These are phyloP conservation scores for Octopus sinensis DNA, from an alignment of 1,140 invertebrate species.

Conservation along the genomic window DNA sequence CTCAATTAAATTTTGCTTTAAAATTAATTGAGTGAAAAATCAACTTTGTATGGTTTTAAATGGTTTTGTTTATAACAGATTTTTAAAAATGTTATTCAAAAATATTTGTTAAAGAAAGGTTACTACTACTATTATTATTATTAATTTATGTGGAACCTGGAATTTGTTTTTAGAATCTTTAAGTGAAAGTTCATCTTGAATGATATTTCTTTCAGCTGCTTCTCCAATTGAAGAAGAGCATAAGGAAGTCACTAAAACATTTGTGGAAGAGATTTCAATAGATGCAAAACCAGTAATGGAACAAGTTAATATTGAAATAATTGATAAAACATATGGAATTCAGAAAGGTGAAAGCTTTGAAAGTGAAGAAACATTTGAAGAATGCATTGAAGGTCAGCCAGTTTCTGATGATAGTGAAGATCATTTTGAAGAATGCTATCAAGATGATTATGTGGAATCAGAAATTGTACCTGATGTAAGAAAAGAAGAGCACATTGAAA, in stretches of 20 bases:
- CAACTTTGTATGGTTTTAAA: no score
- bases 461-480: not conserved
- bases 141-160: no score
- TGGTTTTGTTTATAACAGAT: no score
- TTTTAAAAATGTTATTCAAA: no score
- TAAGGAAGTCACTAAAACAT: not conserved
- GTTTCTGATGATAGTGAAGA: not conserved
- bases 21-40: no score
- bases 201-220: no score
- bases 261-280: conserved; percentile 18
- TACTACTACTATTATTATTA: no score
- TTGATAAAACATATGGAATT: not conserved
- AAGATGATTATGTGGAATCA: not conserved
- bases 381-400: not conserved
- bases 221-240: no score
- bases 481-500: conserved; percentile 1
- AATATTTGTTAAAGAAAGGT: no score
- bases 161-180: no score
- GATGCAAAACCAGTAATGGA: conserved; percentile 7
- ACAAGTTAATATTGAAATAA: not conserved
- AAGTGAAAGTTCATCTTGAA: no score
- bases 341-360: conserved; percentile 3
- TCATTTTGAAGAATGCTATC: not conserved
- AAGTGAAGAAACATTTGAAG: conserved; percentile 5
- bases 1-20: no score